These are phyloP conservation scores for Brachypteracias leptosomus DNA, from an alignment of 2,113 vertebrate species.

Conservation along the genomic window DNA sequence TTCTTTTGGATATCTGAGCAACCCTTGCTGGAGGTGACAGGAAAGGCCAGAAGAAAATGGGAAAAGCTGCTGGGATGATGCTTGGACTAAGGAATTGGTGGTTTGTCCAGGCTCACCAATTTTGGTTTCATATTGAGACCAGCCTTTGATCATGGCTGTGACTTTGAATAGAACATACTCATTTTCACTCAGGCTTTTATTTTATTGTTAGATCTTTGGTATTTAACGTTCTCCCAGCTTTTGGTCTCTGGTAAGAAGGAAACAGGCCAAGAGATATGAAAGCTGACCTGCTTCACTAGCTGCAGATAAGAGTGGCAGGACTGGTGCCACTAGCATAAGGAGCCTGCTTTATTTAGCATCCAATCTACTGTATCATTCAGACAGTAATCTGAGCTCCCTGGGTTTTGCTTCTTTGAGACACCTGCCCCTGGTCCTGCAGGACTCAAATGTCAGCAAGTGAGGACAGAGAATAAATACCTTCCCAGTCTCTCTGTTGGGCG, in stretches of 20 bases:
- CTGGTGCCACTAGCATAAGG: neutral
- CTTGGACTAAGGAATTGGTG: neutral
- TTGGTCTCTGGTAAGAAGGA: neutral
- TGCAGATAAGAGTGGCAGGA: neutral
- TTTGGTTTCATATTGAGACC: neutral
- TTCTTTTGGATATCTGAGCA: neutral
- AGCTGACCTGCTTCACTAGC: neutral
- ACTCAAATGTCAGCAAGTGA: neutral
- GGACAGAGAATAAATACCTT: neutral
- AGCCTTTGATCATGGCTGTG: neutral
- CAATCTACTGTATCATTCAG: neutral
- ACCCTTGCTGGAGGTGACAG: neutral
- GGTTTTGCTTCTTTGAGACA: neutral
- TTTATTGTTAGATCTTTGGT: neutral
- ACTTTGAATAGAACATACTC: neutral
- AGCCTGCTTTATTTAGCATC: neutral
- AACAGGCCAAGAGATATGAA: neutral
- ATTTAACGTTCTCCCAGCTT: neutral
- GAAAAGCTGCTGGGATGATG: neutral
- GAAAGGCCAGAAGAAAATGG: neutral
- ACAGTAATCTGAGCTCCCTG: slow-evolving; percentile 1
- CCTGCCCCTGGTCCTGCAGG: neutral
- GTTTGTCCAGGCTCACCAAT: neutral
- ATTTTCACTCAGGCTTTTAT: neutral
- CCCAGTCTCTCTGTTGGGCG: neutral